Evolutionary conservation across 2,888 invertebrate genomes (phyloP).

Genomic region (Aspidapion aeneum): DNA sequence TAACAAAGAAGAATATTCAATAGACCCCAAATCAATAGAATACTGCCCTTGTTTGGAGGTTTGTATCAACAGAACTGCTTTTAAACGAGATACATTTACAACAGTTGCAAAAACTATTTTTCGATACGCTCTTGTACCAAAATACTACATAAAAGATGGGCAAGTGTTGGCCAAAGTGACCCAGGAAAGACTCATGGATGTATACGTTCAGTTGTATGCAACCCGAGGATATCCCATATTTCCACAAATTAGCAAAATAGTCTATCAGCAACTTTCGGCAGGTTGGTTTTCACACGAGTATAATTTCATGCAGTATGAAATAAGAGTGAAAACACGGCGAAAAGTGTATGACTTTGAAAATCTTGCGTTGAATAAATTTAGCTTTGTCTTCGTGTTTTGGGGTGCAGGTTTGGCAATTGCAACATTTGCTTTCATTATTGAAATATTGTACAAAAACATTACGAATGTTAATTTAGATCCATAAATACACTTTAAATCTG

Average conservation of each 20-base stretch:
- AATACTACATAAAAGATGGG: neutral
- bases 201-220: neutral
- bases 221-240: neutral
- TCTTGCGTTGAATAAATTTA: slow-evolving; percentile 1
- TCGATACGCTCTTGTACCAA: neutral
- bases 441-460: neutral
- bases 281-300: neutral
- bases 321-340: neutral
- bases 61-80: neutral
- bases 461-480: no score
- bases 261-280: neutral
- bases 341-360: neutral
- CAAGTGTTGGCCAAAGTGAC: neutral
- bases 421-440: neutral
- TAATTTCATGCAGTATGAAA: neutral
- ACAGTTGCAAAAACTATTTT: neutral
- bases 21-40: neutral
- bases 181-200: neutral
- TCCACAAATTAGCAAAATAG: neutral
- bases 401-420: neutral
- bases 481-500: no score
- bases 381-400: neutral
- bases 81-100: neutral
- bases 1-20: neutral
- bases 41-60: neutral